Evolutionary conservation across 2,888 invertebrate genomes (phyloP), one percentile per base, ranked within the genome.

Genomic region (Cataglyphis altisquamis): DNA sequence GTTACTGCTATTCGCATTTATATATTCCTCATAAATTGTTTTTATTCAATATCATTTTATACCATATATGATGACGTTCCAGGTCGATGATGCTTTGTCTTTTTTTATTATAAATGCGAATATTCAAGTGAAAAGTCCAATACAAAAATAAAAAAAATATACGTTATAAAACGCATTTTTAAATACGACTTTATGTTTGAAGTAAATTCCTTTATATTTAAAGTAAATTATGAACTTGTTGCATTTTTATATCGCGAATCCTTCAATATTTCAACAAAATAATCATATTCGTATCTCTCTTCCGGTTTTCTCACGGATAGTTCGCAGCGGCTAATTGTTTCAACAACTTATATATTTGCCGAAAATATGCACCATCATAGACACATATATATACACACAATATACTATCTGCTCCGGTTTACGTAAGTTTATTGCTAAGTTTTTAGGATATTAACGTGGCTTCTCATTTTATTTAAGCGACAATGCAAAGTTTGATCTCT

Each of bases 401-500:
- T 36, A 82, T 67, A 82, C 77, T 45, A 48, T 85, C 63, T 83
- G 68, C 73, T 77, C 62, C 63, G n/a, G 15, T 83, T 86, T 84
- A 88, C 55, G 36, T 80, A 80, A 80, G 78, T 39, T 80, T 80
- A 52, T 52, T 52, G 81, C 68, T 86, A 87, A 85, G 85, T 89
- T 84, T 70, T 67, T 86, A 87, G 72, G 32, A 18, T 77, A 41
- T 86, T 84, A 87, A 84, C 66, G 84, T 75, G 78, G 73, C 83
- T 86, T 89, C 86, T 86, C 82, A 78, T 89, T 89, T 91, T 86
- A 83, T 90, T 91, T 91, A 91, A 91, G 91, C 85, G 91, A 88
- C 90, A 91, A 90, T 90, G 91, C 92, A 91, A 91, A 91, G 90
- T 91, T 92, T 94, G 94, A 94, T 94, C 94, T 93, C 94, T 93